Percentiles rank a stretch among this genome's conserved stretches.
These are phyloP conservation scores for Stegostoma tigrinum DNA, from an alignment of 2,113 vertebrate species.

Conservation along the genomic window DNA sequence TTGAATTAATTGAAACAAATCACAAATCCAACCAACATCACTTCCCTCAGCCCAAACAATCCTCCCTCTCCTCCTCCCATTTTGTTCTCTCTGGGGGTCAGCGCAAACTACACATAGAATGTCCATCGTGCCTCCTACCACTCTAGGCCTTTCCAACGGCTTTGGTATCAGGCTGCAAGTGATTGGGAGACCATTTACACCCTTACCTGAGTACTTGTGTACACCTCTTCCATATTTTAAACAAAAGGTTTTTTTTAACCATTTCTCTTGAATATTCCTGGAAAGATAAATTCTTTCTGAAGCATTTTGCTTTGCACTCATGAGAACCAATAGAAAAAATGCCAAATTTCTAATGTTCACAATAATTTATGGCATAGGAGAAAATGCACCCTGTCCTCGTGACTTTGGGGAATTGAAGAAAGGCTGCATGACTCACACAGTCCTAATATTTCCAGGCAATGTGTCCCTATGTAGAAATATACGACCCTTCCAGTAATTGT, in stretches of 20 bases:
- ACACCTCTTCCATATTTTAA: not conserved
- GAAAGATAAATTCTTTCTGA: not conserved
- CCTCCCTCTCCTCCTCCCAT: not conserved
- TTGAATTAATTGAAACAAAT: not conserved
- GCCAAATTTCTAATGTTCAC: not conserved
- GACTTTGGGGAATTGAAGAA: not conserved
- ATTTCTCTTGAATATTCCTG: not conserved
- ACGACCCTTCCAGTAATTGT: not conserved
- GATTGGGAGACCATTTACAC: no score
- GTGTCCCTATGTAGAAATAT: not conserved
- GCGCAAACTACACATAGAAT: not conserved
- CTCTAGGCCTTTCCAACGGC: not conserved
- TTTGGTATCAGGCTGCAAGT: no score
- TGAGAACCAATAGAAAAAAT: not conserved
- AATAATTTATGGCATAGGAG: not conserved
- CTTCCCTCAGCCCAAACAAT: not conserved
- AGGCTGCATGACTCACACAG: not conserved
- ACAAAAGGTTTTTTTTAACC: not conserved
- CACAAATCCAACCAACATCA: not conserved
- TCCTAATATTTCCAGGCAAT: not conserved
- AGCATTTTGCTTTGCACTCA: not conserved
- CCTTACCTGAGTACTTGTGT: not conserved
- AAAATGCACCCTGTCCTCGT: not conserved
- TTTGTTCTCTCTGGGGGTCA: not conserved
- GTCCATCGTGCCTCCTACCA: not conserved